Evolutionary conservation across 1,140 invertebrate genomes (phyloP), one percentile per base, ranked within the genome.

Genomic region (Listronotus bonariensis): DNA sequence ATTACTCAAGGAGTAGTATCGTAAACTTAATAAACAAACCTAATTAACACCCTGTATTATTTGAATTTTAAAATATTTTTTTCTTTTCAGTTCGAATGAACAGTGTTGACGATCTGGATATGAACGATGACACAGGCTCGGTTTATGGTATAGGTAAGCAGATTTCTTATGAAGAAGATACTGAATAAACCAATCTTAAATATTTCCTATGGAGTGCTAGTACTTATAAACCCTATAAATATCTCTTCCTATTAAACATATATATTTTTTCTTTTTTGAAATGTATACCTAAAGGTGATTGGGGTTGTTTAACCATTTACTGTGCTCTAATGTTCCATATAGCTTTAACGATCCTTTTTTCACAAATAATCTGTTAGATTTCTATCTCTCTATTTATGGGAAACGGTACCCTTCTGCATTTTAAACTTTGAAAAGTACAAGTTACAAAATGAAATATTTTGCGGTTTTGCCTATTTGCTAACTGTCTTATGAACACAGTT

Each of bases 21-120:
- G 12, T 8, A 12, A 40, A 17, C 40, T 12, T 55, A 15, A n/a
- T 12, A 31, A 46, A 10, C n/a, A 18, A 45, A 14, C 43, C n/a
- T 45, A 8, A 42, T 7, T 56, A 3, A 14, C 12, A 56, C 1
- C 11, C 7, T n/a, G n/a, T n/a, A n/a, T n/a, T n/a, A 53, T 9
- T 53, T n/a, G 32, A 12, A 18, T 15, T n/a, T 38, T 32, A 55
- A 14, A 31, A 51, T 17, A 17, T 36, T 38, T 61, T 65, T 53
- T 63, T 68, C 65, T 48, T 83, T 83, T 31, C 76, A 90, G 89
- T 87, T 68, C 87, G 90, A 65, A 87, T 92, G 78, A 92, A 87
- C 80, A 91, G 84, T 73, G 89, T 90, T 69, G 92, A 94, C 79
- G 92, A 93, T 78, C 82, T 94, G 73, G 92, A 93, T 77, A 82